A percentile compares a stretch with the other conserved stretches of the same genome.
These are phyloP conservation scores for Erinaceus europaeus DNA, from an alignment of 2,113 vertebrate genomes.

Conservation along the genomic window DNA sequence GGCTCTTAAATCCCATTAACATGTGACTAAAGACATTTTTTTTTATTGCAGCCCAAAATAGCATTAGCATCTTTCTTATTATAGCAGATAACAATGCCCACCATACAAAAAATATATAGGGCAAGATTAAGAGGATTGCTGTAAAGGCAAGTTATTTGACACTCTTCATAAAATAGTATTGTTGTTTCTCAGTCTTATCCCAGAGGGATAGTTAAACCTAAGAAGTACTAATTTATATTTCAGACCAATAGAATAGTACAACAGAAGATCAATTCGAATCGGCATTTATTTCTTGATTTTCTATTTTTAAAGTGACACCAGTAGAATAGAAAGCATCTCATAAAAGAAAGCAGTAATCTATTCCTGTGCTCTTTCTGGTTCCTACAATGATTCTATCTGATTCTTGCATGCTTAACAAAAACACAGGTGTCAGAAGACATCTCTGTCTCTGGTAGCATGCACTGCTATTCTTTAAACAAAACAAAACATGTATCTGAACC, in stretches of 20 bases:
- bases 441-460: not conserved
- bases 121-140: constrained; percentile 42
- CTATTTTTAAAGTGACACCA: constrained; percentile 63
- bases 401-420: not conserved
- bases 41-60: not conserved
- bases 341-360: constrained; percentile 50
- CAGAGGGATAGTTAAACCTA: constrained; percentile 66
- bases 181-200: constrained; percentile 60
- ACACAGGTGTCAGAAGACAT: not conserved
- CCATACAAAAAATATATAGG: not conserved
- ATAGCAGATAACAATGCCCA: not conserved
- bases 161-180: constrained; percentile 67
- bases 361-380: not conserved
- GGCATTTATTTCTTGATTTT: constrained; percentile 65
- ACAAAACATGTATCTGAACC: too few species aligned
- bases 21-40: not conserved
- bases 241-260: constrained; percentile 34
- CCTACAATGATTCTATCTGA: not conserved
- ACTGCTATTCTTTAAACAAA: not conserved
- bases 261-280: constrained; percentile 70
- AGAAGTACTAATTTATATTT: constrained; percentile 72
- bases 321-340: constrained; percentile 54
- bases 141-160: constrained; percentile 55
- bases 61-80: constrained; percentile 5
- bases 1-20: not conserved